These are phyloP conservation scores for Lanius collurio DNA, from an alignment of 2,113 vertebrate genomes.

Conservation along the genomic window DNA sequence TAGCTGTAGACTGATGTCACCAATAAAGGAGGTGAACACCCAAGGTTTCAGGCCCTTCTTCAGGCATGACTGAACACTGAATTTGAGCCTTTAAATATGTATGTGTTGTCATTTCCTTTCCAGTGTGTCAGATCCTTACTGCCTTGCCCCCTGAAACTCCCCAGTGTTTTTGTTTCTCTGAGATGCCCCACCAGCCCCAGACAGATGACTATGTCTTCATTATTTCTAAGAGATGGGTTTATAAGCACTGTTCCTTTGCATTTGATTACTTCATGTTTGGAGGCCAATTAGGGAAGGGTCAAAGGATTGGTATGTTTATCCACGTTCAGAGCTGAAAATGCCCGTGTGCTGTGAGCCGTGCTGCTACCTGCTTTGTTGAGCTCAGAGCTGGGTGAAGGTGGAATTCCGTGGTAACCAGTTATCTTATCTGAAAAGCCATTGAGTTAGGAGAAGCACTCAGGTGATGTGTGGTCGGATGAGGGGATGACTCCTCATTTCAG, in stretches of 20 bases:
- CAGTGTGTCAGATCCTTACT: neutral
- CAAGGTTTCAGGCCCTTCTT: neutral
- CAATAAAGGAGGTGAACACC: neutral
- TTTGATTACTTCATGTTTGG: neutral
- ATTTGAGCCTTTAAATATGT: neutral
- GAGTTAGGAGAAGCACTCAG: neutral
- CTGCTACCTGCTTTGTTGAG: neutral
- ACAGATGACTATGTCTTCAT: neutral
- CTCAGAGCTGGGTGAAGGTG: neutral
- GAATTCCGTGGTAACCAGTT: neutral
- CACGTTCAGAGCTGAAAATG: neutral
- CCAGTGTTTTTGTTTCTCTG: neutral
- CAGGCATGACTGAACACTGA: neutral
- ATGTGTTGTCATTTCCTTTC: neutral
- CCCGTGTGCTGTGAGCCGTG: neutral
- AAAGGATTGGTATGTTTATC: neutral
- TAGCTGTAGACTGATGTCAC: neutral
- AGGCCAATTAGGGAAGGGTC: neutral
- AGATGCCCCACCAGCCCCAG: neutral
- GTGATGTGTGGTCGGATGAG: neutral
- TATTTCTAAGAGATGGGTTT: neutral
- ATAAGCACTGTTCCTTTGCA: neutral
- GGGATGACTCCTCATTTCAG: neutral
- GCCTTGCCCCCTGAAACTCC: neutral
- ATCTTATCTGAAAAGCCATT: conserved; percentile 28